Conservation (phyloP, 2,113 vertebrate genomes). For the Scytalopus superciliaris region DNA sequence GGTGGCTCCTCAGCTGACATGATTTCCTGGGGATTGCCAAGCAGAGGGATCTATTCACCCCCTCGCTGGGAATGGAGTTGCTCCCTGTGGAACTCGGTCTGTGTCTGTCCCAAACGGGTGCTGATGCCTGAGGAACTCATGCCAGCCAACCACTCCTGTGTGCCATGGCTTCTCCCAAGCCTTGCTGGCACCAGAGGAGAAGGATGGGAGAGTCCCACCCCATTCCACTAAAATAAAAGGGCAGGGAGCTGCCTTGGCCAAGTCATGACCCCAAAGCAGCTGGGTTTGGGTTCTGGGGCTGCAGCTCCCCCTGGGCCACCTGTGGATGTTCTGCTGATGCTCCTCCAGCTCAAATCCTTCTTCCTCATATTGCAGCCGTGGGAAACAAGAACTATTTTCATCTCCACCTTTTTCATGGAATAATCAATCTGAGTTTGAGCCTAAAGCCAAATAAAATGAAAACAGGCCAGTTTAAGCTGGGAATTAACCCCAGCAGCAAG, state of each 20-base stretch:
- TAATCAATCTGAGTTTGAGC: background rate
- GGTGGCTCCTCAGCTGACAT: background rate
- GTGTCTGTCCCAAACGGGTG: accelerated
- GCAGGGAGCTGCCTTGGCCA: background rate
- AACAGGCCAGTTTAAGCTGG: background rate
- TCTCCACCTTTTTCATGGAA: background rate
- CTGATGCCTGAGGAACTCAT: background rate
- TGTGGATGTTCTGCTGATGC: background rate
- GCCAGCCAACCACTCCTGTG: accelerated
- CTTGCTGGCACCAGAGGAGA: background rate
- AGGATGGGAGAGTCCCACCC: background rate
- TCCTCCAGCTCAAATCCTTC: background rate
- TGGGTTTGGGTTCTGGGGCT: background rate
- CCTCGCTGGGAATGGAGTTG: background rate
- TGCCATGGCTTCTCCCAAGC: background rate
- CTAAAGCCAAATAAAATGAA: background rate
- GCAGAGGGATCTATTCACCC: background rate
- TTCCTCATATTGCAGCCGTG: background rate
- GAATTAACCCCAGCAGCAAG: background rate
- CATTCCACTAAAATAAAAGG: background rate
- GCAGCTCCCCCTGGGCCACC: background rate
- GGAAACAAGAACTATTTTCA: background rate
- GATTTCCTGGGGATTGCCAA: background rate
- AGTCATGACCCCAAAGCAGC: background rate
- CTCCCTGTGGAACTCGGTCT: accelerated